Percentiles rank a stretch among this genome's conserved stretches.
Conservation (phyloP, 2,113 vertebrate species). For the Oryzias javanicus region DNA sequence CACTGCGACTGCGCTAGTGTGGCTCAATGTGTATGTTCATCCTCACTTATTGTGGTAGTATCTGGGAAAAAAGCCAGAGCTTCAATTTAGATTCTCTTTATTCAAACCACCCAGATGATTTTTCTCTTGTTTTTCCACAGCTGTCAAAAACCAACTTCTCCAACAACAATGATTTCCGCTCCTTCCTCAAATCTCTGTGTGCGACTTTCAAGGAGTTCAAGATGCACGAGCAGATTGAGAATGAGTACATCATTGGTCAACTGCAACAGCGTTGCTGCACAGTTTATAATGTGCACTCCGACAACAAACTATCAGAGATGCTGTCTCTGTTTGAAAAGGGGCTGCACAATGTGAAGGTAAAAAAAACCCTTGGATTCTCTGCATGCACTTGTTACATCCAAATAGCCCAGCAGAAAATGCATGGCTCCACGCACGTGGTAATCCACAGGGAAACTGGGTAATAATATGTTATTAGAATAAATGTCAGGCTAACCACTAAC, state of each 20-base stretch:
- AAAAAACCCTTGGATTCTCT: not conserved
- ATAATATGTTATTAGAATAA: slow-evolving; percentile 33
- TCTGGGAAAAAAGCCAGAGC: too few relatives aligned
- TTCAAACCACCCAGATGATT: too few relatives aligned
- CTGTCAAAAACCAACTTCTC: slow-evolving; percentile 99
- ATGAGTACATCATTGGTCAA: slow-evolving; percentile 94
- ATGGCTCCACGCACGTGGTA: not conserved
- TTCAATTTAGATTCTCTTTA: not conserved
- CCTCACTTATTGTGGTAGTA: too few relatives aligned
- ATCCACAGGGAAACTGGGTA: slow-evolving; percentile 1
- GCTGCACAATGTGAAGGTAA: slow-evolving; percentile 91
- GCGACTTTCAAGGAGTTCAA: slow-evolving; percentile 98
- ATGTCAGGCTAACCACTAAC: not conserved
- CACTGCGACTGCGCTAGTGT: too few relatives aligned
- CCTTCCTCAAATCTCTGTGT: slow-evolving; percentile 93
- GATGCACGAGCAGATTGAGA: slow-evolving; percentile 99
- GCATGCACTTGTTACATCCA: not conserved
- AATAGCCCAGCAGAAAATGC: not conserved
- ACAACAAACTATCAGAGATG: slow-evolving; percentile 99
- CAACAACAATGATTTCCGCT: slow-evolving; percentile 96
- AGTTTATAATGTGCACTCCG: slow-evolving; percentile 93
- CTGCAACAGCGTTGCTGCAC: slow-evolving; percentile 93
- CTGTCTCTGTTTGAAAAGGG: slow-evolving; percentile 95
- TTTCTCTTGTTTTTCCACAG: slow-evolving; percentile 63
- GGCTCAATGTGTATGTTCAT: too few relatives aligned